Percentiles rank a stretch among this genome's conserved stretches.
These are phyloP conservation scores for Pungitius pungitius DNA, from an alignment of 2,113 vertebrate species.

Conservation along the genomic window DNA sequence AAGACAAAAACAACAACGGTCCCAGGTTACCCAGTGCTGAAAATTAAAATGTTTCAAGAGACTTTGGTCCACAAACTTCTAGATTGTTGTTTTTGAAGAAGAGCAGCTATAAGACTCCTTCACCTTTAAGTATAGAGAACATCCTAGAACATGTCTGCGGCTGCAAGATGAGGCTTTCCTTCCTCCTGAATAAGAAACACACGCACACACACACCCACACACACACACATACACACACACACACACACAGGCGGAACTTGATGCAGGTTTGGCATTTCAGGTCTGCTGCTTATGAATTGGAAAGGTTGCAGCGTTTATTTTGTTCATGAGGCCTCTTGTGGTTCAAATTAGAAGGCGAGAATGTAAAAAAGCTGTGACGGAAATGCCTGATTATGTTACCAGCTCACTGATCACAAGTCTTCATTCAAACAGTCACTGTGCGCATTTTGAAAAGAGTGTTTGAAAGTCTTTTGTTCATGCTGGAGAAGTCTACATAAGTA, in stretches of 20 bases:
- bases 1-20: too few species aligned
- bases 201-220: constrained; percentile 2
- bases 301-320: constrained; percentile 56
- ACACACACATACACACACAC: constrained; percentile 23
- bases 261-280: constrained; percentile 58
- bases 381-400: constrained; percentile 44
- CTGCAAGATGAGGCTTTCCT: constrained; percentile 42
- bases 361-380: constrained; percentile 18
- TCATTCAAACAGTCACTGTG: constrained; percentile 19
- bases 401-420: constrained; percentile 27
- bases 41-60: constrained; percentile 20
- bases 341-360: constrained; percentile 38
- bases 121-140: constrained; percentile 18
- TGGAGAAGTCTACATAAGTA: not conserved
- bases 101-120: constrained; percentile 32
- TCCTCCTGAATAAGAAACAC: constrained; percentile 3
- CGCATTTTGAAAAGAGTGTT: not conserved
- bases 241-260: constrained; percentile 27
- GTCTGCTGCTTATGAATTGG: constrained; percentile 52
- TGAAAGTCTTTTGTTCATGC: constrained; percentile 12
- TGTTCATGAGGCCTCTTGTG: constrained; percentile 34
- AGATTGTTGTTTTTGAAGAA: constrained; percentile 26
- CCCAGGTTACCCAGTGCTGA: constrained; percentile 1
- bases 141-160: constrained; percentile 31
- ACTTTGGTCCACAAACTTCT: constrained; percentile 14